phyloP scores from a whole-genome alignment of 2,888 invertebrate genomes.

The Amiota mariae region DNA sequence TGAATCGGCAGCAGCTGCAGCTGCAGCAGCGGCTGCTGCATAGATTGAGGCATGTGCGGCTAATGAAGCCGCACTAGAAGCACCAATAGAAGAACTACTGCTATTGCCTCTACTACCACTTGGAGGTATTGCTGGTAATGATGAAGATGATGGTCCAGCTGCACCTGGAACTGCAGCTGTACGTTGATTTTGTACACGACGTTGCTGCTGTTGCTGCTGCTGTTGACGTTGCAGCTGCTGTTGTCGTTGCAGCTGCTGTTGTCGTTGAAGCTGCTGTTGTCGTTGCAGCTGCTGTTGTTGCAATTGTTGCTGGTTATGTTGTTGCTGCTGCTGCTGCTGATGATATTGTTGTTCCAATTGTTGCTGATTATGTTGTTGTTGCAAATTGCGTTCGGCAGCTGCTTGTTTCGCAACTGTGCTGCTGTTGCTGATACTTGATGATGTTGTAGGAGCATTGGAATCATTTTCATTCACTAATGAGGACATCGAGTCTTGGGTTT shows the following conservation, averaged over 20 bases:
- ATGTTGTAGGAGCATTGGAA: not conserved
- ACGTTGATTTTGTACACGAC: slow-evolving; percentile 14
- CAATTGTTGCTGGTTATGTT: slow-evolving; percentile 22
- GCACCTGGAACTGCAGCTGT: slow-evolving; percentile 42
- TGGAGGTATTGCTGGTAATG: not conserved
- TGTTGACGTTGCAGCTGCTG: slow-evolving; percentile 33
- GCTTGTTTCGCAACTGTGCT: slow-evolving; percentile 17
- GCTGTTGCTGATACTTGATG: not conserved
- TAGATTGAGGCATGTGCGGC: slow-evolving; percentile 47
- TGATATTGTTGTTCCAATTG: slow-evolving; percentile 28
- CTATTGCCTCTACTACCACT: slow-evolving; percentile 25
- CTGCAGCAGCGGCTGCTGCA: slow-evolving; percentile 59
- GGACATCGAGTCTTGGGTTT: slow-evolving; percentile 21
- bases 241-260: slow-evolving; percentile 16
- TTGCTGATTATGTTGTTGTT: slow-evolving; percentile 11
- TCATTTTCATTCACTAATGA: slow-evolving; percentile 20
- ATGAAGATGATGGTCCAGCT: slow-evolving; percentile 18
- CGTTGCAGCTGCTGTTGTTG: slow-evolving; percentile 18
- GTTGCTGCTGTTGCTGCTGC: slow-evolving; percentile 25
- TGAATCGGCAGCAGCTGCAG: slow-evolving; percentile 58
- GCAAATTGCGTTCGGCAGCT: slow-evolving; percentile 12
- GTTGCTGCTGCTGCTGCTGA: slow-evolving; percentile 24
- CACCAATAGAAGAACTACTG: slow-evolving; percentile 41
- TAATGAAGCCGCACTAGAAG: slow-evolving; percentile 51
- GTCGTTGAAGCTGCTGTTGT: slow-evolving; percentile 23